Evolutionary conservation across 2,797 vertebrate species (phyloP).

Genomic region (Pyrocephalus nanus): DNA sequence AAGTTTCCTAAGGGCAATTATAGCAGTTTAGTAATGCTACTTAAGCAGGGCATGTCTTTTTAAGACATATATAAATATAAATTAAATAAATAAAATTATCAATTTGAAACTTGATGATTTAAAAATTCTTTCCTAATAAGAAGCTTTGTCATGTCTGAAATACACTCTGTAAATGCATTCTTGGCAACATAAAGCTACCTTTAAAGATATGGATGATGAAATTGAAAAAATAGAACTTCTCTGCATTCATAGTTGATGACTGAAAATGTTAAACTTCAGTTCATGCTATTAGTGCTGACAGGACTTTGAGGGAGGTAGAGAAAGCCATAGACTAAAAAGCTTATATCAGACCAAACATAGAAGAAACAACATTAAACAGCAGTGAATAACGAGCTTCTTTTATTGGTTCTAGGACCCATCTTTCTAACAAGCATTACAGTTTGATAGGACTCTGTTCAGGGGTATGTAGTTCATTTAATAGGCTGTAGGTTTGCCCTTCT

Average conservation of each 20-base stretch:
- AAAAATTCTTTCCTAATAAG: conserved; percentile 3
- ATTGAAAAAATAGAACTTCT: not conserved
- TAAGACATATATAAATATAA: conserved; percentile 48
- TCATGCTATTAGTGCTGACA: not conserved
- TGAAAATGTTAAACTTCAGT: not conserved
- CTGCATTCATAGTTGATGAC: not conserved
- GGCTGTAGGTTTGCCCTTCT: not conserved
- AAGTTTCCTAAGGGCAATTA: conserved; percentile 54
- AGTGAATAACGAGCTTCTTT: not conserved
- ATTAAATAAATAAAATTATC: conserved; percentile 47
- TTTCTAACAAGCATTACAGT: not conserved
- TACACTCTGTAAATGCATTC: not conserved
- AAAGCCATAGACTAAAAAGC: not conserved
- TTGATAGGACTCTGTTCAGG: not conserved
- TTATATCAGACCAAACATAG: not conserved
- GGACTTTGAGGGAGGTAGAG: not conserved
- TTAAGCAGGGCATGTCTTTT: conserved; percentile 40
- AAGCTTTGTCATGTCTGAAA: not conserved
- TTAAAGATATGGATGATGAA: not conserved
- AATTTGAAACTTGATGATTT: conserved; percentile 17
- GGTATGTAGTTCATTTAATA: not conserved
- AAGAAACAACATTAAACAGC: not conserved
- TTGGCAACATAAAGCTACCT: not conserved
- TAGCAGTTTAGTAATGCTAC: conserved; percentile 22
- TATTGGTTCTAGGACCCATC: not conserved